These are phyloP conservation scores for Jaculus jaculus DNA, from an alignment of 2,113 vertebrate species.

Conservation along the genomic window DNA sequence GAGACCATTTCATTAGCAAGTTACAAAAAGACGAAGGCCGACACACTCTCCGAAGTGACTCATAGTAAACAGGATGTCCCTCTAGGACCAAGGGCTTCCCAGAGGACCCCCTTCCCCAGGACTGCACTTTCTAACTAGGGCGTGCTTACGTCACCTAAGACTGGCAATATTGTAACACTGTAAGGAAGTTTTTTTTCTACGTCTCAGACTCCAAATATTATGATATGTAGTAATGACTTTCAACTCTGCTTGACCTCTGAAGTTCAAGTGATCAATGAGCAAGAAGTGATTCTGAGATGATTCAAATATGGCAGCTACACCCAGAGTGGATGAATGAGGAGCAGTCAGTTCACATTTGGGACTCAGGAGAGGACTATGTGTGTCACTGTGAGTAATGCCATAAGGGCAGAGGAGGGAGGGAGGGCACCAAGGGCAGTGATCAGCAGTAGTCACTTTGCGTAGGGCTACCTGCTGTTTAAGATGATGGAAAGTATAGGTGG, in stretches of 20 bases:
- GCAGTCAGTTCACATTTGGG: not conserved
- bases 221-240: not conserved
- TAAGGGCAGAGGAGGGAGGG: not conserved
- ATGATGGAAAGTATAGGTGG: not conserved
- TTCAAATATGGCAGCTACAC: not conserved
- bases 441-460: not conserved
- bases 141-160: constrained; percentile 1
- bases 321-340: constrained; percentile 11
- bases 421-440: not conserved
- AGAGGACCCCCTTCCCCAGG: not conserved
- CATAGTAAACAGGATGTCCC: constrained; percentile 57
- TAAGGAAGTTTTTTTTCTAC: not conserved
- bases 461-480: not conserved
- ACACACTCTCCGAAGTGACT: constrained; percentile 53
- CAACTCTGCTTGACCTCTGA: constrained; percentile 36
- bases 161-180: not conserved
- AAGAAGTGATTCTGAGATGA: constrained; percentile 39
- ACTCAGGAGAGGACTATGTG: not conserved
- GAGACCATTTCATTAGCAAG: constrained; percentile 67
- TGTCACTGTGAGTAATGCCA: not conserved
- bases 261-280: not conserved
- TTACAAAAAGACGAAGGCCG: constrained; percentile 43
- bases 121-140: not conserved
- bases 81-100: constrained; percentile 41
- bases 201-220: not conserved